These are phyloP conservation scores for Rhorus exstirpatorius DNA, from an alignment of 2,888 invertebrate genomes.

Conservation along the genomic window DNA sequence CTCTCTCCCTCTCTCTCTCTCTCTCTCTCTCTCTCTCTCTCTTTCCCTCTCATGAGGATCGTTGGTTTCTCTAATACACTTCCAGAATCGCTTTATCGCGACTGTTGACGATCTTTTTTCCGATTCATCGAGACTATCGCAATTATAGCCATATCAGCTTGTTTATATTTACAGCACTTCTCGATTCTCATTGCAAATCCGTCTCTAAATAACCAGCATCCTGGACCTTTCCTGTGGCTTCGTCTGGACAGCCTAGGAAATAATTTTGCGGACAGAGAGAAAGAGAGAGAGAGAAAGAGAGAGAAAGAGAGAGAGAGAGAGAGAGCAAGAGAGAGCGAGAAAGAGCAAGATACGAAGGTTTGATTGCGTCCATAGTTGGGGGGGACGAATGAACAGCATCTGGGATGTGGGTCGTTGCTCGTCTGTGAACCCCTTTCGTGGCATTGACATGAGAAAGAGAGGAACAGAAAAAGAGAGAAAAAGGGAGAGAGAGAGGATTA, in stretches of 20 bases:
- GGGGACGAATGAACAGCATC: constrained; percentile 51
- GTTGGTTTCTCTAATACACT: neutral
- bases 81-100: neutral
- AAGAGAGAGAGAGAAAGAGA: constrained; percentile 19
- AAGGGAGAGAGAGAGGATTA: constrained; percentile 5
- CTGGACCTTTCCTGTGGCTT: neutral
- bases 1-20: constrained; percentile 18
- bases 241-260: constrained; percentile 42
- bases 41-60: neutral
- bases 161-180: too few relatives aligned
- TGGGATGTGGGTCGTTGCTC: constrained; percentile 71
- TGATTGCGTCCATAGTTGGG: constrained; percentile 60
- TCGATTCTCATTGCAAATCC: neutral
- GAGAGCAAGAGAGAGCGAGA: constrained; percentile 24
- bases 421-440: constrained; percentile 66
- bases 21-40: neutral
- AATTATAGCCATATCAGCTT: too few relatives aligned
- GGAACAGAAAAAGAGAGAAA: constrained; percentile 4
- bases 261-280: constrained; percentile 35
- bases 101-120: neutral
- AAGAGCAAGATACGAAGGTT: constrained; percentile 28
- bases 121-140: neutral
- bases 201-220: constrained; percentile 36
- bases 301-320: constrained; percentile 23
- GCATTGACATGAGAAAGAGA: constrained; percentile 61